Evolutionary conservation across 2,797 vertebrate genomes (phyloP).

Genomic region (Cephalopachus bancanus): DNA sequence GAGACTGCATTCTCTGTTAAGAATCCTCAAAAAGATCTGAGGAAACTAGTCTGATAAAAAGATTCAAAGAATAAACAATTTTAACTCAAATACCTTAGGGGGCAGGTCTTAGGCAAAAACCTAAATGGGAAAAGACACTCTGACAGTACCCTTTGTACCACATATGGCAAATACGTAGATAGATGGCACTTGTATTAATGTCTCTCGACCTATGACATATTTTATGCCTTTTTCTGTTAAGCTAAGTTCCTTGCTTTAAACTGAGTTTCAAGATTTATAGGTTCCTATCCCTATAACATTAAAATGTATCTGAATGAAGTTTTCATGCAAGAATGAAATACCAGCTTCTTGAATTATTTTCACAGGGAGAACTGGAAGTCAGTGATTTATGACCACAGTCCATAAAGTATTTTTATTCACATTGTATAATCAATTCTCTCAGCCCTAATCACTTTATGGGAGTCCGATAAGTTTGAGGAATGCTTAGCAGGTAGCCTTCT

Average conservation of each 20-base stretch:
- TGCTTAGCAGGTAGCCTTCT: not conserved
- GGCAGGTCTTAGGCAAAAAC: not conserved
- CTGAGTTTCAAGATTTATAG: conserved; percentile 37
- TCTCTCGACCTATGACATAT: not conserved
- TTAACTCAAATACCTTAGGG: not conserved
- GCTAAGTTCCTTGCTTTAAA: conserved; percentile 4
- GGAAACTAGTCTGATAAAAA: not conserved
- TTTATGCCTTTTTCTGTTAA: conserved; percentile 9
- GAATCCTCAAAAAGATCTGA: not conserved
- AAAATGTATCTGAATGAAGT: conserved; percentile 25
- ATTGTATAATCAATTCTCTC: not conserved
- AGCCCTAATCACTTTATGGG: conserved; percentile 2
- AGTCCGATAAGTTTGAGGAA: not conserved
- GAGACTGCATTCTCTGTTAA: not conserved
- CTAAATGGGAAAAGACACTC: not conserved
- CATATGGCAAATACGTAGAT: not conserved
- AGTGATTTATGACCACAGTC: not conserved
- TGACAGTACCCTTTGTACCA: not conserved
- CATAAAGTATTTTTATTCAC: conserved; percentile 17
- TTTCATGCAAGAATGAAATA: conserved; percentile 53
- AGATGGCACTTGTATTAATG: not conserved
- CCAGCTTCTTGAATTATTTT: conserved; percentile 42
- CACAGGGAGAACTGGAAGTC: not conserved
- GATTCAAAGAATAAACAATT: not conserved
- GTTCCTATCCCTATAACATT: not conserved